Conservation (phyloP, 1,140 invertebrate species). For the Drosophila athabasca region DNA sequence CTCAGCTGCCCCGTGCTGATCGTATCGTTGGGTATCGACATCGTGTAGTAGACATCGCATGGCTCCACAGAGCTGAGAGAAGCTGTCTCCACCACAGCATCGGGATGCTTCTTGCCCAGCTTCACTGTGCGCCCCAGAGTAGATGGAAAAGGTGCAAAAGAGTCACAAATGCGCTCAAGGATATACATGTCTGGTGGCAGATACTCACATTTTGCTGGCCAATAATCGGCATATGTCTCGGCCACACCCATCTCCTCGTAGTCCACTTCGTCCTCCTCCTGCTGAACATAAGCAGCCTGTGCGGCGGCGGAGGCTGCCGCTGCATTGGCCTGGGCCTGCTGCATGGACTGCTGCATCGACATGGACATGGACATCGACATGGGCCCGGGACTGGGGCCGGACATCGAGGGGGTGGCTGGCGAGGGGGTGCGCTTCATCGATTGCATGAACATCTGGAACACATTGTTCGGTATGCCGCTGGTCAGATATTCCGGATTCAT, state of each 20-base stretch:
- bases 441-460: conserved; percentile 84
- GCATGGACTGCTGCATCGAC: not conserved
- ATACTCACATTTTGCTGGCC: conserved; percentile 94
- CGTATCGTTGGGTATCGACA: conserved; percentile 93
- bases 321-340: conserved; percentile 22
- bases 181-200: too few relatives aligned
- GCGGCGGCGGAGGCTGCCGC: conserved; percentile 22
- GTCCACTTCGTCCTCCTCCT: conserved; percentile 94
- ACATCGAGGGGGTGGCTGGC: conserved; percentile 1
- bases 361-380: not conserved
- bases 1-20: conserved; percentile 95
- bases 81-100: conserved; percentile 99
- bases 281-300: conserved; percentile 57
- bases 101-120: conserved; percentile 97
- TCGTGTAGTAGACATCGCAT: conserved; percentile 95
- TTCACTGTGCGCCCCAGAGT: conserved; percentile 87
- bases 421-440: conserved; percentile 39
- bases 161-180: too few relatives aligned
- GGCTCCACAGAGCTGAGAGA: conserved; percentile 98
- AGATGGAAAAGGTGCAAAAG: too few relatives aligned
- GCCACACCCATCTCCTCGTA: conserved; percentile 98
- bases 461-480: conserved; percentile 82
- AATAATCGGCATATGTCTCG: conserved; percentile 99
- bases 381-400: conserved; percentile 1
- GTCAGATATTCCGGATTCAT: conserved; percentile 80